A percentile compares a stretch with the other conserved stretches of the same genome.
These are phyloP conservation scores for Amphiprion percula DNA, from an alignment of 2,113 vertebrate genomes.

Conservation along the genomic window DNA sequence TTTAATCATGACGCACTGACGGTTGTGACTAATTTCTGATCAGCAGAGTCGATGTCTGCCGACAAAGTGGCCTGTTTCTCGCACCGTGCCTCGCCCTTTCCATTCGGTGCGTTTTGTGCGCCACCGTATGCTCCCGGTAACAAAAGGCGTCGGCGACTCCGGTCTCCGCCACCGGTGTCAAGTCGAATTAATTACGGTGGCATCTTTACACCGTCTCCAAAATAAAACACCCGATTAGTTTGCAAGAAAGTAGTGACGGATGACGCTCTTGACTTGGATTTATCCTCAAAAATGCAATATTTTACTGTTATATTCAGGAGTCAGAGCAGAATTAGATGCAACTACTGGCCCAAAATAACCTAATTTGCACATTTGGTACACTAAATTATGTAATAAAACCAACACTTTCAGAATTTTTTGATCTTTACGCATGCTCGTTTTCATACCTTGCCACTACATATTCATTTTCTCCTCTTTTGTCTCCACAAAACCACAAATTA, in stretches of 20 bases:
- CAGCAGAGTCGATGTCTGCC: conserved; percentile 29
- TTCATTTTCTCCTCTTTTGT: background rate
- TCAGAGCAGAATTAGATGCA: too few relatives aligned
- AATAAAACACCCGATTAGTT: conserved; percentile 49
- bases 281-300: too few relatives aligned
- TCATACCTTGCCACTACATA: background rate
- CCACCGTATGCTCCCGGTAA: conserved; percentile 68
- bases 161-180: conserved; percentile 56
- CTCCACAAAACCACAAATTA: background rate
- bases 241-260: background rate
- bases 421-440: background rate
- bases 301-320: too few relatives aligned
- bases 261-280: background rate
- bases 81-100: conserved; percentile 83
- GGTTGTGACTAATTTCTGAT: conserved; percentile 7
- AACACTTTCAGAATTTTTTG: background rate
- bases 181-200: conserved; percentile 11
- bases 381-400: too few relatives aligned
- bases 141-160: conserved; percentile 77
- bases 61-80: conserved; percentile 66
- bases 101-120: conserved; percentile 51
- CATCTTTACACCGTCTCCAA: conserved; percentile 4
- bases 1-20: conserved; percentile 2
- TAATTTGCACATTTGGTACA: too few relatives aligned
- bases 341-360: too few relatives aligned